These are phyloP conservation scores for Cheilosia vernalis DNA, from an alignment of 2,888 invertebrate species.

Conservation along the genomic window DNA sequence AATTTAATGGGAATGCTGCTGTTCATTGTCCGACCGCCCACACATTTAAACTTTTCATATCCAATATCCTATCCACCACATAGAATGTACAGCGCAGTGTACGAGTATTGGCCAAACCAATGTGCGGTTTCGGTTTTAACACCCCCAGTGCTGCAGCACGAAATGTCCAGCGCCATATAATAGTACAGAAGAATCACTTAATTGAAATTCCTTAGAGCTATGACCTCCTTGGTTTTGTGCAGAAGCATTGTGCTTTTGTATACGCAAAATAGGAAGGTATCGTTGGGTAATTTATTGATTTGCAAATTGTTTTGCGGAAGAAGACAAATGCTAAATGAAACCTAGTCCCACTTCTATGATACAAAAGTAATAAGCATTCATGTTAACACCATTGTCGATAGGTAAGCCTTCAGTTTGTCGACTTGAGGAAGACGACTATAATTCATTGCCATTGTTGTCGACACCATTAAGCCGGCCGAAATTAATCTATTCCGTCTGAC, in stretches of 20 bases:
- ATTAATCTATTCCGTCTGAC: not conserved
- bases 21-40: constrained; percentile 8
- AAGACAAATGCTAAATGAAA: constrained; percentile 24
- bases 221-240: constrained; percentile 8
- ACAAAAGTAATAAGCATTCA: not conserved
- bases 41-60: constrained; percentile 39
- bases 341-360: not conserved
- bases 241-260: not conserved
- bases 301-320: constrained; percentile 5
- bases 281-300: constrained; percentile 14
- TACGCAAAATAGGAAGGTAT: not conserved
- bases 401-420: too few relatives aligned
- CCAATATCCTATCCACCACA: constrained; percentile 18
- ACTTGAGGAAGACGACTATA: not conserved
- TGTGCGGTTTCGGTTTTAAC: constrained; percentile 18
- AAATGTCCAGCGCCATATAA: constrained; percentile 13
- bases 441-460: not conserved
- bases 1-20: constrained; percentile 64
- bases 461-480: not conserved
- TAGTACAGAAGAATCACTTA: constrained; percentile 58
- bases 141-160: not conserved
- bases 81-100: not conserved
- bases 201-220: constrained; percentile 64
- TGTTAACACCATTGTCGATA: not conserved
- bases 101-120: constrained; percentile 6